These are phyloP conservation scores for Distichodus sexfasciatus DNA, from an alignment of 2,797 vertebrate genomes.

Conservation along the genomic window DNA sequence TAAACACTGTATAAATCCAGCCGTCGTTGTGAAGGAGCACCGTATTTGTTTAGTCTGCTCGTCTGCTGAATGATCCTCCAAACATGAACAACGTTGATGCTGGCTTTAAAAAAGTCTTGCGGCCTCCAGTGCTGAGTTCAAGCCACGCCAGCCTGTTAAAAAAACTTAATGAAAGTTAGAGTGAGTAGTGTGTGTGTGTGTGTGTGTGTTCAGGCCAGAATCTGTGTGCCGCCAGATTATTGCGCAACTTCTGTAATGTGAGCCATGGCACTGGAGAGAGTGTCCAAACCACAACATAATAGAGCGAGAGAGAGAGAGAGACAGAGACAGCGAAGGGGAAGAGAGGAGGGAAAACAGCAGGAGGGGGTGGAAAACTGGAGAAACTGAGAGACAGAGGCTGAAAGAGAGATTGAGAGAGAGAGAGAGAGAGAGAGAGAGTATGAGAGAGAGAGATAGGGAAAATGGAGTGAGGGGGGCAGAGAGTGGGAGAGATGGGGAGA, in stretches of 20 bases:
- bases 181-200: constrained; percentile 9
- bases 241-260: constrained; percentile 71
- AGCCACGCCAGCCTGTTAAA: neutral
- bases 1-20: constrained; percentile 30
- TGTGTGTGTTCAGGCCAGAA: neutral
- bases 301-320: constrained; percentile 18
- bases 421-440: too few species aligned
- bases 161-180: constrained; percentile 16
- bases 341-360: neutral
- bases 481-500: neutral
- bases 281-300: constrained; percentile 69
- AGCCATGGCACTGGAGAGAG: constrained; percentile 54
- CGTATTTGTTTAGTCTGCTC: constrained; percentile 43
- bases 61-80: constrained; percentile 20
- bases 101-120: constrained; percentile 17
- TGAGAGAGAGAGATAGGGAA: neutral
- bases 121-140: constrained; percentile 36
- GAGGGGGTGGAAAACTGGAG: neutral
- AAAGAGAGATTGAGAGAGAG: neutral
- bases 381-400: neutral
- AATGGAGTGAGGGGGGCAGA: neutral
- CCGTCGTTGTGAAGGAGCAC: constrained; percentile 17
- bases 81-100: constrained; percentile 28
- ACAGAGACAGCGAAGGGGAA: neutral
- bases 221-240: constrained; percentile 58